Base-by-base conservation (phyloP, 2,113 vertebrate genomes). In the Bathybates hornii region DNA sequence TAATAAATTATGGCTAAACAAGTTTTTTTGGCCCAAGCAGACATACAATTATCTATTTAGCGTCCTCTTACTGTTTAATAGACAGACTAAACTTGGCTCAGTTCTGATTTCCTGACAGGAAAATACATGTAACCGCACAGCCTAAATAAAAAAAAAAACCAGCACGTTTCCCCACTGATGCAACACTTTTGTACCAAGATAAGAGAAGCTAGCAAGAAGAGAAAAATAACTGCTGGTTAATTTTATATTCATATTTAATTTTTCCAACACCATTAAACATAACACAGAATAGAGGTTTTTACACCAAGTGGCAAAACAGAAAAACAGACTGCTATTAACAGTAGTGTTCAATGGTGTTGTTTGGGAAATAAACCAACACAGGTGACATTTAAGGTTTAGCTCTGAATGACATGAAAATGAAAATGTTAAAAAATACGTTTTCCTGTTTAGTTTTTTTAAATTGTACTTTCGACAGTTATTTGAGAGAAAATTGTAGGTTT, bases 1-100 rank as follows among this genome's bases (percentile, higher is more conserved):
- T 73, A 73, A 71, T 45, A 73, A 73, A 45, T 48, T 19, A 12
- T 76, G 43, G 9, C 43, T 76, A 48, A 76, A 76, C 71, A 76
- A 29, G 16, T 29, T 48, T 48, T 48, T 48, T 29, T 76, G 50
- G 24, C 71, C 24, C 24, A 32, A 17, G 41, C 24, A 7, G 43
- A 32, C 9, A 76, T 29, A 32, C 24, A 12, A 50, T 76, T 76
- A 76, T 76, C 71, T 29, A 76, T 50, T 11, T 29, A 76, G 24
- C 6, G 0, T 50, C 71, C 6, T 76, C 43, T 19, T 50, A 32
- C 71, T 27, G 43, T 50, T 76, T 76, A 76, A 76, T 76, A 48
- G 48, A 76, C 24, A 76, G 43, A 29, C 71, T 48, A 50, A 76
- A 76, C 71, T 50, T 76, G 71, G 43, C 71, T 76, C 16, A 0